These are phyloP conservation scores for Macroteleia sp. DNA, from an alignment of 2,888 invertebrate genomes.

Conservation along the genomic window DNA sequence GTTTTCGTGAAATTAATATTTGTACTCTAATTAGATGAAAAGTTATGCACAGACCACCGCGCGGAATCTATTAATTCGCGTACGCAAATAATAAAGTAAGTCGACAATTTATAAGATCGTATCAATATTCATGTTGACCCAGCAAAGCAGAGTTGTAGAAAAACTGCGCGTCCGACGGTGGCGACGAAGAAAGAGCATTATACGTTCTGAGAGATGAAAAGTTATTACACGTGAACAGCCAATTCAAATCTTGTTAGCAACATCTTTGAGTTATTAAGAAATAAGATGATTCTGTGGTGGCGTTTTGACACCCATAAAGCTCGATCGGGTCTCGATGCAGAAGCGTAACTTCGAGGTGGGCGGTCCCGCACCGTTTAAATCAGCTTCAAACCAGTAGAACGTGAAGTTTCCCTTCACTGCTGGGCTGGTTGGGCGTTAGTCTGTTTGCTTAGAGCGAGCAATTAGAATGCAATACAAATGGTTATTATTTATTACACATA, in stretches of 20 bases:
- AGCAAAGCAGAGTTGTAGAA: neutral
- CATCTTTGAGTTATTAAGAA: constrained; percentile 51
- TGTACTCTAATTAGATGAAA: constrained; percentile 42
- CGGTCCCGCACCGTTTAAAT: constrained; percentile 84
- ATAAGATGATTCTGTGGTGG: constrained; percentile 67
- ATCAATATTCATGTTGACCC: constrained; percentile 21
- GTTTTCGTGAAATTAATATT: constrained; percentile 33
- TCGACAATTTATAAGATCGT: constrained; percentile 20
- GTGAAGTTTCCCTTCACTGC: constrained; percentile 72
- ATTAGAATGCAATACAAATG: constrained; percentile 83
- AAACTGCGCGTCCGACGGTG: constrained; percentile 8
- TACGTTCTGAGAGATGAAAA: no score
- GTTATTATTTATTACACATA: constrained; percentile 79
- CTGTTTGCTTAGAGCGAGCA: constrained; percentile 83
- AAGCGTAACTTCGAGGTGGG: constrained; percentile 80
- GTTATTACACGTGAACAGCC: constrained; percentile 33
- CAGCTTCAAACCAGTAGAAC: constrained; percentile 79
- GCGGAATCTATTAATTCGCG: constrained; percentile 18
- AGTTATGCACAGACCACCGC: constrained; percentile 28
- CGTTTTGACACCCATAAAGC: constrained; percentile 77
- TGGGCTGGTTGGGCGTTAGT: constrained; percentile 72
- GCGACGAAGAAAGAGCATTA: constrained; percentile 18
- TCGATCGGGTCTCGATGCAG: constrained; percentile 67
- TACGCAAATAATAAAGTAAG: constrained; percentile 23
- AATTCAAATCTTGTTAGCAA: constrained; percentile 37